phyloP scores from a whole-genome alignment of 1,140 invertebrate genomes.

The Papilio helenus region DNA sequence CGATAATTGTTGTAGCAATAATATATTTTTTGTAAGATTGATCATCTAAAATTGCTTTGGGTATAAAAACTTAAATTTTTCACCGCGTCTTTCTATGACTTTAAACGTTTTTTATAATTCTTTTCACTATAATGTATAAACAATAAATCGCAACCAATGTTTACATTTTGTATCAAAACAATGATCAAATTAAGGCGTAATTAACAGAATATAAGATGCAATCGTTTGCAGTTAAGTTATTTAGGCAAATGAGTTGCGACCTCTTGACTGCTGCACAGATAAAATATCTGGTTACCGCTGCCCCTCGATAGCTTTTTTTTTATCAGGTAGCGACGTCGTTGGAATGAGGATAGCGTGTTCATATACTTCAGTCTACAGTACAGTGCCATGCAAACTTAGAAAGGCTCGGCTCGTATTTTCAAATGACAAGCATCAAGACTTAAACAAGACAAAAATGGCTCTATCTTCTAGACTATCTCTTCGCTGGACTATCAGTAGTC shows the following conservation, averaged over 20 bases:
- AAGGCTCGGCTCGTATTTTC: too few species aligned
- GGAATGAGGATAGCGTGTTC: not conserved
- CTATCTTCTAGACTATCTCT: too few species aligned
- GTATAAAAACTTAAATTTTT: not conserved
- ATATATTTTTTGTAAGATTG: too few species aligned
- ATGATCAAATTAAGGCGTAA: conserved; percentile 17
- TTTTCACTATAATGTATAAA: not conserved
- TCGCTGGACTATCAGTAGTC: too few species aligned
- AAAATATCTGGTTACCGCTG: conserved; percentile 10
- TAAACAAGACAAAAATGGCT: too few species aligned
- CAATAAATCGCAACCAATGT: not conserved
- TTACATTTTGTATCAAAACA: not conserved
- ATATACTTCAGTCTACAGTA: not conserved
- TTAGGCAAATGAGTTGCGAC: conserved; percentile 29
- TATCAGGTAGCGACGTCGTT: not conserved
- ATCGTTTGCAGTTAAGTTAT: not conserved
- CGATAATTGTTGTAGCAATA: too few species aligned
- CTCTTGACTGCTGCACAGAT: conserved; percentile 10
- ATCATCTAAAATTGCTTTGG: not conserved
- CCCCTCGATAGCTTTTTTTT: conserved; percentile 26
- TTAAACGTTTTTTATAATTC: not conserved
- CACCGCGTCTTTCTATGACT: not conserved
- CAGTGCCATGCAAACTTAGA: not conserved
- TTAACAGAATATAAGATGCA: conserved; percentile 4
- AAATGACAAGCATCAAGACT: too few species aligned